Evolutionary conservation across 2,797 vertebrate genomes (phyloP), one percentile per base, ranked within the genome.

Genomic region (Silurus lanzhouensis): DNA sequence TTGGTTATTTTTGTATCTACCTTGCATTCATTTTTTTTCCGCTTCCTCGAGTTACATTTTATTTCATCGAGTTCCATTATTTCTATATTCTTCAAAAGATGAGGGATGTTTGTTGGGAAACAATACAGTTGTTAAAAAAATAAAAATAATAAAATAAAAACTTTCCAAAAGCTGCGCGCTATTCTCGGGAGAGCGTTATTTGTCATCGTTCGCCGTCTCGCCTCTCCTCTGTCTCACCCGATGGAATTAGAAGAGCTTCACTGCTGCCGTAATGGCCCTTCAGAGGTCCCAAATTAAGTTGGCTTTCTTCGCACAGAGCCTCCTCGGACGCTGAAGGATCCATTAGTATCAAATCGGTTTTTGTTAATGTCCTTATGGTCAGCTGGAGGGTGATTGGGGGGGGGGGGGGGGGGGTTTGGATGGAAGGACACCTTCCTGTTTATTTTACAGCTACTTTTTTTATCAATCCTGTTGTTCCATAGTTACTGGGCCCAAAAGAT

Each of bases 341-440:
- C 46, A 88, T 88, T 88, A 72, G 58, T 66, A 82, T 84, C 80
- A 74, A 81, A 83, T 66, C 82, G 58, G 78, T 81, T 90, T 88
- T 84, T 86, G 85, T 85, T 89, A 82, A 89, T 86, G 86, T 87
- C 84, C 91, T 92, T 87, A 81, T 25, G 57, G 86, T 90, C 66
- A 72, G 82, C 13, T 46, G 10, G 84, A 74, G 10, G 48, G 48
- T 52, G 48, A 7, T 52, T 9, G 48, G 48, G 48, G 8, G 48
- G 48, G 48, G 48, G 48, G 8, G 48, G 48, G 48, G 48, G 0
- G 48, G 48, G 0, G 48, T 7, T 7, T 52, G 48, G 48, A 31
- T 31, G 75, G 60, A 84, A 63, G 83, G 70, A 80, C 27, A 22
- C 57, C 31, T 31, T 13, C 57, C 57, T 5, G 22, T 78, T 44